Evolutionary conservation across 2,888 invertebrate genomes (phyloP).

Genomic region (Parthenolecanium corni): DNA sequence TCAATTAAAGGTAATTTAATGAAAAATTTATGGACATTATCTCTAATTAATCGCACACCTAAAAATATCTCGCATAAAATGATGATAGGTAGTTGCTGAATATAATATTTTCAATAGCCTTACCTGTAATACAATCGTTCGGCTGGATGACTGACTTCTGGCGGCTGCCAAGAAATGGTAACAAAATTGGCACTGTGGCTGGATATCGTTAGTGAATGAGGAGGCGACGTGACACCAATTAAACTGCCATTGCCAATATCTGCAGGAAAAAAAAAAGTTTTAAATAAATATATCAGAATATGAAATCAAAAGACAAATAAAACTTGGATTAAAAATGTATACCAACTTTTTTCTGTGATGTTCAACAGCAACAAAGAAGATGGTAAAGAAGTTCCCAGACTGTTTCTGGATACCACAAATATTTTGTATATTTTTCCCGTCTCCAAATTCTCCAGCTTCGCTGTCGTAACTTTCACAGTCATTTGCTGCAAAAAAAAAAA

Average conservation of each 20-base stretch:
- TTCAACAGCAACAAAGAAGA: conserved; percentile 68
- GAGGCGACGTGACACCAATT: conserved; percentile 64
- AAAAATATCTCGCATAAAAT: too few species aligned
- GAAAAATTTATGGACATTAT: too few species aligned
- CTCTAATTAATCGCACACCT: too few species aligned
- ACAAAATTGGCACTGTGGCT: conserved; percentile 73
- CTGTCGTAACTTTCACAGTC: conserved; percentile 49
- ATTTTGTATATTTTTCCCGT: conserved; percentile 61
- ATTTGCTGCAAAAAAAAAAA: conserved; percentile 46
- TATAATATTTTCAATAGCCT: conserved; percentile 29
- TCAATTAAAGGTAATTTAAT: too few species aligned
- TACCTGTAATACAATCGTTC: conserved; percentile 65
- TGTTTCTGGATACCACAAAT: conserved; percentile 65
- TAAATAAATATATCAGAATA: not conserved
- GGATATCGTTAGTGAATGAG: conserved; percentile 64
- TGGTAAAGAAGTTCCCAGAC: conserved; percentile 66
- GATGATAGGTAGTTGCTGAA: not conserved
- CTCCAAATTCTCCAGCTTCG: conserved; percentile 45
- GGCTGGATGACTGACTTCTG: conserved; percentile 67
- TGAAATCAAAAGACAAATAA: not conserved
- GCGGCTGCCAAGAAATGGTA: conserved; percentile 72
- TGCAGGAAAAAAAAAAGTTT: conserved; percentile 32
- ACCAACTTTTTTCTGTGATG: conserved; percentile 42
- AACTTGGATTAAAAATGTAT: not conserved
- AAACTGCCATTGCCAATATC: conserved; percentile 41